A percentile compares a stretch with the other conserved stretches of the same genome.
Evolutionary conservation across 2,113 vertebrate species (phyloP).

Genomic region (Phalacrocorax brasilianus): DNA sequence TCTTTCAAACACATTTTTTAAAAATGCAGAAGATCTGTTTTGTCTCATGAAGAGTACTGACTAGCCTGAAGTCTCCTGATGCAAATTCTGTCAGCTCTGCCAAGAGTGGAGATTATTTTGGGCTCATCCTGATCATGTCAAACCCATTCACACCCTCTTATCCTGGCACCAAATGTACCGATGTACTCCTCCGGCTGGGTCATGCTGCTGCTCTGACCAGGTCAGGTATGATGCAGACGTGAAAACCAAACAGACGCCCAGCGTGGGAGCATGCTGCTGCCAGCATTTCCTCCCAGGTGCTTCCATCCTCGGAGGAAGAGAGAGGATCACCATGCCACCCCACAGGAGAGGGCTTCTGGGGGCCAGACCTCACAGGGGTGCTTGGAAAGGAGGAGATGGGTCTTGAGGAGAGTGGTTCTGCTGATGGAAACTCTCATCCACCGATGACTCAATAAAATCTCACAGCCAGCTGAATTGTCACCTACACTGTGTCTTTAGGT

Average conservation of each 20-base stretch:
- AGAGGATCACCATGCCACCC: background rate
- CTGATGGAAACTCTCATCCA: background rate
- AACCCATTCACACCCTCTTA: background rate
- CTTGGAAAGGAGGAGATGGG: background rate
- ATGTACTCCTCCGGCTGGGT: background rate
- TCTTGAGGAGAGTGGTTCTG: background rate
- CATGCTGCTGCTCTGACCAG: background rate
- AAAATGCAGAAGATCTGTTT: background rate
- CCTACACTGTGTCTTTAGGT: background rate
- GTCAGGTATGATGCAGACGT: background rate
- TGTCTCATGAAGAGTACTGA: background rate
- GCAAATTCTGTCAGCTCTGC: background rate
- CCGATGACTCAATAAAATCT: background rate
- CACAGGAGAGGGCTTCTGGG: background rate
- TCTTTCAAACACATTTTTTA: background rate
- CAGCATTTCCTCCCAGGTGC: background rate
- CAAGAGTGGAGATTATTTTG: constrained; percentile 14
- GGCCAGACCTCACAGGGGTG: background rate
- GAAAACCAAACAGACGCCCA: background rate
- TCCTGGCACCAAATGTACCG: background rate
- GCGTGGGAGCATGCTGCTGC: background rate
- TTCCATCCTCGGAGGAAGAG: background rate
- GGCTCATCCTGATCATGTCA: background rate
- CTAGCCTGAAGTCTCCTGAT: background rate
- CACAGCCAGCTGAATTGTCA: background rate